phyloP scores from a whole-genome alignment of 2,888 invertebrate species.

The Villa cingulata region DNA sequence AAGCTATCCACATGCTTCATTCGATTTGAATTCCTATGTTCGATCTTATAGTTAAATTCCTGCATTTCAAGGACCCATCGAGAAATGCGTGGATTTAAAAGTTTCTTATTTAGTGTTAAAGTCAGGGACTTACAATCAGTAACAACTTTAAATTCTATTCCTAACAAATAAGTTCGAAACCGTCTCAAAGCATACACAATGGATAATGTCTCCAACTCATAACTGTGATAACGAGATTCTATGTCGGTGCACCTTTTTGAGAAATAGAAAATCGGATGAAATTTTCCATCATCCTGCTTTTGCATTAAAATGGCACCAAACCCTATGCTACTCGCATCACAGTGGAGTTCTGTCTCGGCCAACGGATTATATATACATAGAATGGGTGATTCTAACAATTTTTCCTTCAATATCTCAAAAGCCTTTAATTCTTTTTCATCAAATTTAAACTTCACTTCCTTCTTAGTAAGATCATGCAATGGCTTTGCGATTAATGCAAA shows the following conservation, averaged over 20 bases:
- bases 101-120: conserved; percentile 14
- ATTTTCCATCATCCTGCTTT: conserved; percentile 13
- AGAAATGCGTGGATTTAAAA: not conserved
- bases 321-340: conserved; percentile 19
- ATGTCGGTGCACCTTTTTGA: conserved; percentile 17
- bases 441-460: conserved; percentile 6
- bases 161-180: conserved; percentile 19
- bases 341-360: conserved; percentile 20
- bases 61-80: too few species aligned
- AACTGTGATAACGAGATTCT: conserved; percentile 20
- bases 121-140: conserved; percentile 19
- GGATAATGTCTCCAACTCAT: conserved; percentile 20
- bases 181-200: conserved; percentile 18
- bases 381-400: conserved; percentile 14
- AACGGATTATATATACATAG: conserved; percentile 20
- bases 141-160: too few species aligned
- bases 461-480: conserved; percentile 17
- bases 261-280: conserved; percentile 20
- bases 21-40: too few species aligned
- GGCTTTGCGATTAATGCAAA: conserved; percentile 19
- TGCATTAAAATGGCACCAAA: conserved; percentile 20
- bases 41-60: too few species aligned
- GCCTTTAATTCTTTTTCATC: conserved; percentile 2
- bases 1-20: too few species aligned
- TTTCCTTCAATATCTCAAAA: conserved; percentile 10